A percentile compares a stretch with the other conserved stretches of the same genome.
phyloP scores from a whole-genome alignment of 2,888 invertebrate genomes.

The Dermolepida albohirtum region DNA sequence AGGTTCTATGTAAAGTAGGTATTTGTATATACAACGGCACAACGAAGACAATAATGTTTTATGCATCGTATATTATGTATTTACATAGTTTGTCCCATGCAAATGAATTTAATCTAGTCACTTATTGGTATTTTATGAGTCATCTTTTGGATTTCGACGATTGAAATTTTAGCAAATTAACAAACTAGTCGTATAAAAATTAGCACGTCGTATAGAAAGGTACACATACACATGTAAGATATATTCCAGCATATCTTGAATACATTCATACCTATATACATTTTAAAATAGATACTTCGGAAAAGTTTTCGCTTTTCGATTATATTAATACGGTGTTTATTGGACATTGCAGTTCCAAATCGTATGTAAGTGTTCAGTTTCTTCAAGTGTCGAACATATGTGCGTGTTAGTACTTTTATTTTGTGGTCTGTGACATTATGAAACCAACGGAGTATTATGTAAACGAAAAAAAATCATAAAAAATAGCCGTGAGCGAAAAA shows the following conservation, averaged over 20 bases:
- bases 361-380: slow-evolving; percentile 5
- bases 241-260: too few relatives aligned
- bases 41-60: slow-evolving; percentile 19
- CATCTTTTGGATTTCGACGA: slow-evolving; percentile 24
- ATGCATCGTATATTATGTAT: slow-evolving; percentile 17
- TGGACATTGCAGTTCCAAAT: too few relatives aligned
- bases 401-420: slow-evolving; percentile 20
- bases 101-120: slow-evolving; percentile 29
- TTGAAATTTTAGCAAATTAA: slow-evolving; percentile 37
- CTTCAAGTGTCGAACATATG: slow-evolving; percentile 35
- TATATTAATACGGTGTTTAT: too few relatives aligned
- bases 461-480: slow-evolving; percentile 13
- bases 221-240: background rate
- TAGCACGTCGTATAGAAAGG: slow-evolving; percentile 23
- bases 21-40: background rate
- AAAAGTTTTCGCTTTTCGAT: slow-evolving; percentile 12
- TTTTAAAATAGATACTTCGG: too few relatives aligned
- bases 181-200: slow-evolving; percentile 24
- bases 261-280: too few relatives aligned
- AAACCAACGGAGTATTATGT: slow-evolving; percentile 15
- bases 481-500: slow-evolving; percentile 12
- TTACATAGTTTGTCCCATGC: slow-evolving; percentile 19
- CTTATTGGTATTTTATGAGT: slow-evolving; percentile 40
- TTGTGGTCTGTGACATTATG: slow-evolving; percentile 9
- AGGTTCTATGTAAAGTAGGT: background rate